phyloP scores from a whole-genome alignment of 2,113 vertebrate genomes.

The Polypterus senegalus region DNA sequence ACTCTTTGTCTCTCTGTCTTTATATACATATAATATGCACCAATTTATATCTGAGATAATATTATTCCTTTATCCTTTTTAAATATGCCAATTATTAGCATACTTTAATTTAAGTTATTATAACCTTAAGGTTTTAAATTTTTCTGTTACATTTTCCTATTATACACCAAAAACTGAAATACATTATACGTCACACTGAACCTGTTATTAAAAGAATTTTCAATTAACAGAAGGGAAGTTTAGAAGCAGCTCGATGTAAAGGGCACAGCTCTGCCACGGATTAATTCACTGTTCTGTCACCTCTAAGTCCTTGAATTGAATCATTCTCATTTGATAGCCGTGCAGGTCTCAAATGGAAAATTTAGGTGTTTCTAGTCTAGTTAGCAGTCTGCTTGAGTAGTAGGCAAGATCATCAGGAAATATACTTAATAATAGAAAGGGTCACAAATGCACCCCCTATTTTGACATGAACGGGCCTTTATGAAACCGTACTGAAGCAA shows the following conservation, averaged over 20 bases:
- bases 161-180: not conserved
- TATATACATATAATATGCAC: no score
- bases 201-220: not conserved
- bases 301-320: conserved; percentile 1
- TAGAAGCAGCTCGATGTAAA: not conserved
- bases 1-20: no score
- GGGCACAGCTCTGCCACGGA: not conserved
- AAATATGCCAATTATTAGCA: not conserved
- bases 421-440: not conserved
- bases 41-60: no score
- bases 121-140: not conserved
- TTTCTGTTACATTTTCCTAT: not conserved
- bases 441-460: not conserved
- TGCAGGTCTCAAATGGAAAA: not conserved
- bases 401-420: not conserved
- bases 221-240: not conserved
- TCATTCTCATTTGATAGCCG: conserved; percentile 1
- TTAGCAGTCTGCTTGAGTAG: conserved; percentile 3
- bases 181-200: not conserved
- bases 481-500: not conserved
- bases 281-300: not conserved
- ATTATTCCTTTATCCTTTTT: not conserved
- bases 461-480: not conserved
- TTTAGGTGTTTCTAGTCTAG: not conserved
- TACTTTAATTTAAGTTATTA: not conserved